These are phyloP conservation scores for Phasia obesa DNA, from an alignment of 2,888 invertebrate genomes.

Conservation along the genomic window DNA sequence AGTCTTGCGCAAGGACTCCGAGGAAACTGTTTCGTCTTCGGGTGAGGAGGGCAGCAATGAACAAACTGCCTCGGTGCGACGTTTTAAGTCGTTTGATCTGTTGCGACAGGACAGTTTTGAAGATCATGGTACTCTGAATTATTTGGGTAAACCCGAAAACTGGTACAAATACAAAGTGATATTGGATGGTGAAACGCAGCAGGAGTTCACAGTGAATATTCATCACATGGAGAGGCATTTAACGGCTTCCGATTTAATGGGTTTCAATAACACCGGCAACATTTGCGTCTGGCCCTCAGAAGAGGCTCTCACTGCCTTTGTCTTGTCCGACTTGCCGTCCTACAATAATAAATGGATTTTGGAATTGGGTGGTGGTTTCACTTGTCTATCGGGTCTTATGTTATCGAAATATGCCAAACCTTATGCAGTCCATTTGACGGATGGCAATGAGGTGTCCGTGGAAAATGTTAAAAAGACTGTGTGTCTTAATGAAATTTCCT, in stretches of 20 bases:
- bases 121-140: conserved; percentile 81
- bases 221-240: conserved; percentile 85
- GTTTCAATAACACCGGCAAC: conserved; percentile 92
- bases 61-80: conserved; percentile 84
- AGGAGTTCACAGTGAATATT: conserved; percentile 84
- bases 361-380: conserved; percentile 93
- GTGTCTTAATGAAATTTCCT: conserved; percentile 85
- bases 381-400: conserved; percentile 90
- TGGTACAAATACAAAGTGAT: conserved; percentile 86
- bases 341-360: conserved; percentile 88
- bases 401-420: conserved; percentile 87
- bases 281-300: conserved; percentile 92
- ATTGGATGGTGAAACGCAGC: conserved; percentile 79
- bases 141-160: conserved; percentile 82
- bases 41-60: conserved; percentile 80
- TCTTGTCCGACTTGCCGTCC: conserved; percentile 85
- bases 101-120: conserved; percentile 83
- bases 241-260: conserved; percentile 88
- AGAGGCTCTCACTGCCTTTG: conserved; percentile 88
- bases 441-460: conserved; percentile 90
- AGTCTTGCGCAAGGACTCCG: conserved; percentile 84
- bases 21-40: conserved; percentile 80
- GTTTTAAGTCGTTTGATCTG: conserved; percentile 85
- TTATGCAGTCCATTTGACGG: conserved; percentile 87
- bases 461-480: conserved; percentile 88